phyloP scores from a whole-genome alignment of 2,113 vertebrate genomes.

The Trochalopteron elliotii region DNA sequence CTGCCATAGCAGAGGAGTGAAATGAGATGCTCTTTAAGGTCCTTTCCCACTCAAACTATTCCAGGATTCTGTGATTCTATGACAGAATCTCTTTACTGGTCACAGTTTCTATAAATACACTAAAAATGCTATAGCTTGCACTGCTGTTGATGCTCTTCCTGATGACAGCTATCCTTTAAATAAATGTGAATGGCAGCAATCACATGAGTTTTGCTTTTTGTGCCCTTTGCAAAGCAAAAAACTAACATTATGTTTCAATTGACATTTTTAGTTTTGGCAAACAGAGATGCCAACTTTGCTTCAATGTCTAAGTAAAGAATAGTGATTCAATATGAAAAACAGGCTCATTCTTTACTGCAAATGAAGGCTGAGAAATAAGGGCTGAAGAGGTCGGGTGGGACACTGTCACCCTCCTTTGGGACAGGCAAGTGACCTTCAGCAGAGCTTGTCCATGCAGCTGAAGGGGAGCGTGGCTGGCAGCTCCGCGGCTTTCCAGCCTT shows the following conservation, averaged over 20 bases:
- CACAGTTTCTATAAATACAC: not conserved
- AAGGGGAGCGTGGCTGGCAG: rapidly evolving
- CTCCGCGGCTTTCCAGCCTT: not conserved
- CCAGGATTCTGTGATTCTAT: not conserved
- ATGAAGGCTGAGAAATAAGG: not conserved
- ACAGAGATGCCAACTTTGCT: not conserved
- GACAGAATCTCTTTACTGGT: not conserved
- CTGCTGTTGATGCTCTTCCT: not conserved
- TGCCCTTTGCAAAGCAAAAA: not conserved
- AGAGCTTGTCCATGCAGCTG: rapidly evolving
- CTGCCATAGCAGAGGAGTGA: not conserved
- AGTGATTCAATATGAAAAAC: rapidly evolving
- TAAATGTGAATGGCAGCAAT: not conserved
- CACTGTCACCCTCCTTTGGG: not conserved
- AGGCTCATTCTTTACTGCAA: not conserved
- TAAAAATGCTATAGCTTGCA: not conserved
- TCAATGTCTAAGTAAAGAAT: not conserved
- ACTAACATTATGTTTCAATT: not conserved
- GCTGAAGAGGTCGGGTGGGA: not conserved
- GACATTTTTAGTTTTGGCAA: not conserved
- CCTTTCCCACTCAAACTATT: not conserved
- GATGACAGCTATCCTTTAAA: not conserved
- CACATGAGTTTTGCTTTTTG: not conserved
- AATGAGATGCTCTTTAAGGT: not conserved
- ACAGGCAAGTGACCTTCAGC: not conserved